Evolutionary conservation across 2,797 vertebrate species (phyloP).

Genomic region (Cossypha polioptera): DNA sequence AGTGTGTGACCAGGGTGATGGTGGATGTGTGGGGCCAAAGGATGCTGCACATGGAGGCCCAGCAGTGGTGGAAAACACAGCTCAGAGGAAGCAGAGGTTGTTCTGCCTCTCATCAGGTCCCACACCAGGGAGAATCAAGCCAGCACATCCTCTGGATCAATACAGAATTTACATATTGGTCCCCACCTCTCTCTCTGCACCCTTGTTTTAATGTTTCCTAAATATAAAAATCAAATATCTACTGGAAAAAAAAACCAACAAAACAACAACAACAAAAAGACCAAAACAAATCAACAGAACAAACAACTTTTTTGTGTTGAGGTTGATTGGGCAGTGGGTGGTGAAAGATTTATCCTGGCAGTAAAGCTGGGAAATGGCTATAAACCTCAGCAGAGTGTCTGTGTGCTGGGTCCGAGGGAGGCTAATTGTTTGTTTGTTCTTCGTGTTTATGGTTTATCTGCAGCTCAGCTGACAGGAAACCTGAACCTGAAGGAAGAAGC

Average conservation of each 20-base stretch:
- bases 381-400: constrained; percentile 57
- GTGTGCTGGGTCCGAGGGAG: constrained; percentile 50
- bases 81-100: neutral
- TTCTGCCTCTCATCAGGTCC: neutral
- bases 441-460: constrained; percentile 66
- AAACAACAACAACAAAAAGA: too few species aligned
- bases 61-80: neutral
- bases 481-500: constrained; percentile 57
- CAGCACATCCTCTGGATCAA: neutral
- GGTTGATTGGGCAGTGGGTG: constrained; percentile 44
- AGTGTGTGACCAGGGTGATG: neutral
- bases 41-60: neutral
- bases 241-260: neutral
- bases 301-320: neutral
- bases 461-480: constrained; percentile 57
- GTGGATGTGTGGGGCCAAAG: neutral
- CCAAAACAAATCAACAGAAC: neutral
- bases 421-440: constrained; percentile 72
- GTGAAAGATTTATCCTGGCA: constrained; percentile 60
- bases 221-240: neutral
- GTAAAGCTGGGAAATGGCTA: constrained; percentile 64
- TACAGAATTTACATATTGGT: neutral
- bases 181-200: neutral
- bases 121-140: neutral
- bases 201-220: neutral